These are phyloP conservation scores for Marasmarcha lunaedactyla DNA, from an alignment of 2,888 invertebrate genomes.

Conservation along the genomic window DNA sequence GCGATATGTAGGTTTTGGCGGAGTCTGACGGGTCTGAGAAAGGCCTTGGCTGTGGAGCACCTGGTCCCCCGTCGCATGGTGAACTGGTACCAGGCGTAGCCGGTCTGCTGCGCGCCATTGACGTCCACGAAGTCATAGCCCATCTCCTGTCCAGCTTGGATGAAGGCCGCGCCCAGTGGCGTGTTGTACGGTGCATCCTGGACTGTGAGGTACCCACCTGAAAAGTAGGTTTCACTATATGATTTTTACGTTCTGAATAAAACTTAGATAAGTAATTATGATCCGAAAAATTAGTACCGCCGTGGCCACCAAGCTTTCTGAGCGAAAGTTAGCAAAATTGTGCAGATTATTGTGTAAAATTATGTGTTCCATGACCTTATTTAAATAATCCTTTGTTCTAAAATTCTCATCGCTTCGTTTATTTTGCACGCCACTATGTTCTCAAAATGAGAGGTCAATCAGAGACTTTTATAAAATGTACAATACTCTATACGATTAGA, in stretches of 20 bases:
- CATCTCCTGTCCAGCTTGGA: constrained; percentile 93
- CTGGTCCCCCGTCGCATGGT: constrained; percentile 89
- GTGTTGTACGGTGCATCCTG: constrained; percentile 85
- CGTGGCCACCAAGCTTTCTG: too few relatives aligned
- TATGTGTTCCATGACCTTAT: too few relatives aligned
- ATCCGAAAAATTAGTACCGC: too few relatives aligned
- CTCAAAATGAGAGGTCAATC: too few relatives aligned
- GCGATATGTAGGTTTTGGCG: constrained; percentile 86
- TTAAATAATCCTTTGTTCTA: too few relatives aligned
- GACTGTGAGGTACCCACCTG: constrained; percentile 82
- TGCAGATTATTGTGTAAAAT: too few relatives aligned
- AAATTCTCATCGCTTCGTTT: too few relatives aligned
- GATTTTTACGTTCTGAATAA: not conserved
- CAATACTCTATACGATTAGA: too few relatives aligned
- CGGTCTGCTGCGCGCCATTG: constrained; percentile 89
- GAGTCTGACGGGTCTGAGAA: constrained; percentile 81
- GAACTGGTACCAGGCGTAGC: constrained; percentile 87
- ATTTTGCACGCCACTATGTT: too few relatives aligned
- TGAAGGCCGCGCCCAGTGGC: constrained; percentile 84
- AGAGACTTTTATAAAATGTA: too few relatives aligned
- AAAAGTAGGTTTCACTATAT: too few relatives aligned
- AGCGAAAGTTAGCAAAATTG: too few relatives aligned
- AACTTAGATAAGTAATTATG: not conserved
- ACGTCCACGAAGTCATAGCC: constrained; percentile 89
- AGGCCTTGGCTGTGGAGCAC: constrained; percentile 88